Conservation (phyloP, 2,797 vertebrate species). For the Tenualosa thibaudeaui region DNA sequence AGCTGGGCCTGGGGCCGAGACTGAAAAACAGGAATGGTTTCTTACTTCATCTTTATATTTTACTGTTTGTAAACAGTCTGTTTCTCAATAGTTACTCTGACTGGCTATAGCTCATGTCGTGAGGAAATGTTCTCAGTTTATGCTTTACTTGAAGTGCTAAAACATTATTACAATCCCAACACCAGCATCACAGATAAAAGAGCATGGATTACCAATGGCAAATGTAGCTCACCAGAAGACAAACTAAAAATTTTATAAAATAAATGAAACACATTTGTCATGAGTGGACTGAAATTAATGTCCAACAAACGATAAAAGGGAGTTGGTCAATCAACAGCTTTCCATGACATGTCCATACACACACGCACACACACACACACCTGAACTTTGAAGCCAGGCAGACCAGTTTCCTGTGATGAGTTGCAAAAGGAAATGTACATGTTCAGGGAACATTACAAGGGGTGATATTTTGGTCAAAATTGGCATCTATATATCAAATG, state of each 20-base stretch:
- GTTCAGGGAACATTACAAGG: too few relatives aligned
- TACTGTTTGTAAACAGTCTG: not conserved
- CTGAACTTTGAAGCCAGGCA: not conserved
- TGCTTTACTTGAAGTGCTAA: not conserved
- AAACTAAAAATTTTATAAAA: not conserved
- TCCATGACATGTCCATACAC: not conserved
- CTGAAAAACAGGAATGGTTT: not conserved
- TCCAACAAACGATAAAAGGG: not conserved
- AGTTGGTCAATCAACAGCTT: not conserved
- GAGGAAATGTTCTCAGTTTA: not conserved
- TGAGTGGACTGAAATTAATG: not conserved
- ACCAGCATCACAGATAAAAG: not conserved
- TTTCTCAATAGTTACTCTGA: not conserved
- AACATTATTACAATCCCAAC: not conserved
- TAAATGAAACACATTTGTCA: not conserved
- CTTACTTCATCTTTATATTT: not conserved
- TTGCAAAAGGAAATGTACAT: too few relatives aligned
- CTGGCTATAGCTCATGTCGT: not conserved
- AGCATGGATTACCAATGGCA: not conserved
- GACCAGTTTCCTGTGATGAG: not conserved
- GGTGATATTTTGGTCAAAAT: too few relatives aligned
- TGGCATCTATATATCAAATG: too few relatives aligned
- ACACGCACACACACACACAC: not conserved
- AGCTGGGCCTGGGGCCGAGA: too few relatives aligned
- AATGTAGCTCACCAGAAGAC: not conserved